A percentile compares a stretch with the other conserved stretches of the same genome.
Evolutionary conservation across 2,888 invertebrate genomes (phyloP).

Genomic region (Leptinotarsa rubiginosa): DNA sequence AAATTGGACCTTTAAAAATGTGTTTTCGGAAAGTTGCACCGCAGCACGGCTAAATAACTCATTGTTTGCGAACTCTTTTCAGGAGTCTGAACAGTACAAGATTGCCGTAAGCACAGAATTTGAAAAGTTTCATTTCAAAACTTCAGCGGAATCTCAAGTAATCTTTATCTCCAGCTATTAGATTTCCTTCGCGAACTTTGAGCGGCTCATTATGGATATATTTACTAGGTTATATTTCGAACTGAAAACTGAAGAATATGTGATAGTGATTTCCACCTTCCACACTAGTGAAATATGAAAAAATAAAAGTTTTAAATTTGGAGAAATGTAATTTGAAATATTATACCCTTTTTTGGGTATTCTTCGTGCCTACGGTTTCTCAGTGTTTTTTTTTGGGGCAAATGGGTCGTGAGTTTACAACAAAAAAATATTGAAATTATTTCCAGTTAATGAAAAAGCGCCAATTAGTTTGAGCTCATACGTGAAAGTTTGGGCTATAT

Average conservation of each 20-base stretch:
- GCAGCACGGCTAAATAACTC: neutral
- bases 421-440: no score
- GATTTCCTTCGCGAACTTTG: neutral
- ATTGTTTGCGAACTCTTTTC: neutral
- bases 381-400: no score
- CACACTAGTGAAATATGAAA: no score
- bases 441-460: no score
- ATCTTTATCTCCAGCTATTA: neutral
- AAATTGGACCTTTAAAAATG: conserved; percentile 9
- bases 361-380: no score
- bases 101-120: neutral
- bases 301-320: no score
- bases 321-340: no score
- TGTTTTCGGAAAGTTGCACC: neutral
- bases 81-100: neutral
- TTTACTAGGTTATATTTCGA: neutral
- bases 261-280: no score
- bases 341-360: no score
- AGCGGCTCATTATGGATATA: neutral
- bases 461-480: no score
- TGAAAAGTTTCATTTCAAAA: conserved; percentile 4
- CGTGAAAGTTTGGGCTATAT: no score
- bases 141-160: conserved; percentile 8
- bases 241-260: neutral
- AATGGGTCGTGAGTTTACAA: no score